Conservation (phyloP, 1,140 invertebrate species). For the Tetramorium parvispinum region DNA sequence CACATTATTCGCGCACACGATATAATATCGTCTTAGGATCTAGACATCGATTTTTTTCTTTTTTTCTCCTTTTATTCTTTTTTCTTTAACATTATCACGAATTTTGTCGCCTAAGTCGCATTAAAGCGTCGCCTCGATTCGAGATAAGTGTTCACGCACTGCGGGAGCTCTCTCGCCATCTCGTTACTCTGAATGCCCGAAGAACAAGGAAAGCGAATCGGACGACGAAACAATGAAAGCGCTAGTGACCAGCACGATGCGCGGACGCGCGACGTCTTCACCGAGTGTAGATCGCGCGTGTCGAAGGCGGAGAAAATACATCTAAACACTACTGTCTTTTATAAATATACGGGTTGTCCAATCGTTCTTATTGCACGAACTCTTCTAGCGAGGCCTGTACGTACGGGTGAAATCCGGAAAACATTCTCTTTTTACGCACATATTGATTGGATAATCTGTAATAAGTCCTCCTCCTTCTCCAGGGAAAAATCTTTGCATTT, state of each 20-base stretch:
- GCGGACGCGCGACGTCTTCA: slow-evolving; percentile 31
- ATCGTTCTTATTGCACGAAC: slow-evolving; percentile 22
- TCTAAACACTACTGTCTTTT: slow-evolving; percentile 80
- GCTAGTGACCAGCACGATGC: slow-evolving; percentile 73
- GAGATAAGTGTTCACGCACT: neutral
- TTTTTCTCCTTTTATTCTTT: neutral
- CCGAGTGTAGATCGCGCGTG: slow-evolving; percentile 29
- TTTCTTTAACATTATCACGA: slow-evolving; percentile 17
- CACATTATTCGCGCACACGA: slow-evolving; percentile 33
- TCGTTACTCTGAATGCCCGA: slow-evolving; percentile 19
- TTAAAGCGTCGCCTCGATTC: slow-evolving; percentile 3
- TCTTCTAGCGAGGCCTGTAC: slow-evolving; percentile 39
- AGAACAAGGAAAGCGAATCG: slow-evolving; percentile 50
- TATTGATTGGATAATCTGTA: neutral
- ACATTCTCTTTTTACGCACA: neutral
- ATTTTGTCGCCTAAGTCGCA: slow-evolving; percentile 12
- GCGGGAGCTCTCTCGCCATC: slow-evolving; percentile 3
- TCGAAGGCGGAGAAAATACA: slow-evolving; percentile 71
- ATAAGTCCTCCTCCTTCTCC: neutral
- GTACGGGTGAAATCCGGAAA: slow-evolving; percentile 9
- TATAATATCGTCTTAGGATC: slow-evolving; percentile 48
- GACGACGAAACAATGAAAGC: slow-evolving; percentile 57
- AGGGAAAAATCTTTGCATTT: slow-evolving; percentile 9
- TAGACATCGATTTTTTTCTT: slow-evolving; percentile 39
- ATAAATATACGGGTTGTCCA: slow-evolving; percentile 42